phyloP scores from a whole-genome alignment of 2,797 vertebrate species.

The Acrossocheilus wenchowensis region DNA sequence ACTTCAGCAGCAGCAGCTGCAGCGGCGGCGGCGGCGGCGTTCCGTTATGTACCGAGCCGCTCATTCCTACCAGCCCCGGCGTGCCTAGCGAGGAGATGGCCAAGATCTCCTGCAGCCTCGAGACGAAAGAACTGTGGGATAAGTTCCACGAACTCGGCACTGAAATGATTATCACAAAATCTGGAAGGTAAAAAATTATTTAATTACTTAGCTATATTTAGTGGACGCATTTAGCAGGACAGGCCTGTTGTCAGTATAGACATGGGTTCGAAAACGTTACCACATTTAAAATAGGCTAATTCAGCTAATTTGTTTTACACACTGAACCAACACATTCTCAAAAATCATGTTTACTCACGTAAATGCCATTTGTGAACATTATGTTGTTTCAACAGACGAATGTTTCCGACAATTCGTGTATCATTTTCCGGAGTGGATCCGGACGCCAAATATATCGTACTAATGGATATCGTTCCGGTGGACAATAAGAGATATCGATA shows the following conservation, averaged over 20 bases:
- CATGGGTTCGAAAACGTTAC: neutral
- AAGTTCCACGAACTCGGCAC: conserved; percentile 97
- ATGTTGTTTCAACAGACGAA: conserved; percentile 81
- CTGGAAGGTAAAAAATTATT: conserved; percentile 84
- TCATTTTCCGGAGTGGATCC: conserved; percentile 96
- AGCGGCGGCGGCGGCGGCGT: conserved; percentile 23
- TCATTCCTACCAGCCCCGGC: conserved; percentile 92
- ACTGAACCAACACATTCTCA: neutral
- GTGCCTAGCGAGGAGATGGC: conserved; percentile 97
- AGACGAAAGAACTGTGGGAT: conserved; percentile 99
- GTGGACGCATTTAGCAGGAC: neutral
- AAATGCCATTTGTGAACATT: conserved; percentile 11
- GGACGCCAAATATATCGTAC: conserved; percentile 95
- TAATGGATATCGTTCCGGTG: conserved; percentile 99
- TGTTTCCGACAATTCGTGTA: conserved; percentile 98
- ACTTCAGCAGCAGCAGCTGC: conserved; percentile 74
- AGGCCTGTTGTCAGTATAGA: neutral
- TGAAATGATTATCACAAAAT: conserved; percentile 99
- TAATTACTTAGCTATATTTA: neutral
- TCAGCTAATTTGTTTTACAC: neutral
- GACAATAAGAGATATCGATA: conserved; percentile 98
- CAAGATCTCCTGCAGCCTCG: conserved; percentile 93
- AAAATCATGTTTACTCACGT: neutral
- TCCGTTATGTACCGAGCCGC: conserved; percentile 88
- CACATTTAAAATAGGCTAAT: neutral